Evolutionary conservation across 2,797 vertebrate species (phyloP).

Genomic region (Epinephelus coioides): DNA sequence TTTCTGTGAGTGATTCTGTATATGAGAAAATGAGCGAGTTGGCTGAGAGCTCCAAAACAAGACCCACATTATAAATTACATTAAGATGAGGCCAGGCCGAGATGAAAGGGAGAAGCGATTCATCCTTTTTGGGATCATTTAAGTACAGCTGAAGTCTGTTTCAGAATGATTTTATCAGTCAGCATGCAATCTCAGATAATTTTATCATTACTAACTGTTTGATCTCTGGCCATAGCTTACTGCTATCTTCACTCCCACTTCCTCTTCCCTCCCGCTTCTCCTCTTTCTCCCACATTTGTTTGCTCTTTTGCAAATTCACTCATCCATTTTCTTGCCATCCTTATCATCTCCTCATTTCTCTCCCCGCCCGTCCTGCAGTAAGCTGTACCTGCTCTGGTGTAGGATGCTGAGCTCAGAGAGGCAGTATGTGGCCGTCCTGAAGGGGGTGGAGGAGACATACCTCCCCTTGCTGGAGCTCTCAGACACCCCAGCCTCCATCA

Average conservation of each 20-base stretch:
- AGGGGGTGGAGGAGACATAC: slow-evolving; percentile 86
- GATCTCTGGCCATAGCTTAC: slow-evolving; percentile 40
- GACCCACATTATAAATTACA: slow-evolving; percentile 14
- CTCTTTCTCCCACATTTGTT: slow-evolving; percentile 14
- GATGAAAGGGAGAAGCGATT: slow-evolving; percentile 48
- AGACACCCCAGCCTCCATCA: slow-evolving; percentile 84
- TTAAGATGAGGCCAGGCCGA: slow-evolving; percentile 3
- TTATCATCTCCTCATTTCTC: background rate
- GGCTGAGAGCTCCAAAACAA: background rate
- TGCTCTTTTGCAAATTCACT: background rate
- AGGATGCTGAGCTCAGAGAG: slow-evolving; percentile 90
- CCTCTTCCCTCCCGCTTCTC: background rate
- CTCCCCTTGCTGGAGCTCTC: slow-evolving; percentile 82
- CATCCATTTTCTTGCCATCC: background rate
- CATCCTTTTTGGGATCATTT: slow-evolving; percentile 23
- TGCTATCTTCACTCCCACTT: slow-evolving; percentile 6
- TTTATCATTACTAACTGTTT: slow-evolving; percentile 51
- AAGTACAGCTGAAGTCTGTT: slow-evolving; percentile 38
- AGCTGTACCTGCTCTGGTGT: slow-evolving; percentile 89
- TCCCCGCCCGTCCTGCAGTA: slow-evolving; percentile 71
- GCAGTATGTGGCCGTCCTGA: slow-evolving; percentile 87
- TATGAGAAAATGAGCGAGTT: background rate
- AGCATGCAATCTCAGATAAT: slow-evolving; percentile 47
- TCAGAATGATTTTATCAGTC: slow-evolving; percentile 44
- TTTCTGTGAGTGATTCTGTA: background rate